Evolutionary conservation across 2,113 vertebrate species (phyloP).

Genomic region (Myrmecophaga tridactyla): DNA sequence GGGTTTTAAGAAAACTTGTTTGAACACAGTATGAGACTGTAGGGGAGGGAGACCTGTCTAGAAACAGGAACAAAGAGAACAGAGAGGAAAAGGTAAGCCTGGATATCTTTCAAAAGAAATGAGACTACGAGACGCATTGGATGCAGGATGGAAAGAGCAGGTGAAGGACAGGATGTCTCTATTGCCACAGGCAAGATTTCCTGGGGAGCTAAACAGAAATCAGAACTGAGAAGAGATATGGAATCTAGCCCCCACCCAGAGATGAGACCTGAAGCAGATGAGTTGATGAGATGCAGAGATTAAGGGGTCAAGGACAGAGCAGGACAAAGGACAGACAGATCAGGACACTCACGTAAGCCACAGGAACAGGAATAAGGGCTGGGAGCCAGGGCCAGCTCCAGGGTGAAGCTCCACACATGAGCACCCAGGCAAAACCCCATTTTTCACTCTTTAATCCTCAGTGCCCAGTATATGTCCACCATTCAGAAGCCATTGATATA

Average conservation of each 20-base stretch:
- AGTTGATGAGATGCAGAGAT: background rate
- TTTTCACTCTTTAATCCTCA: too few relatives aligned
- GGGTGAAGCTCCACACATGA: background rate
- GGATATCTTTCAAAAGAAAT: background rate
- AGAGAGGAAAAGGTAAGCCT: background rate
- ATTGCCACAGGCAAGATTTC: background rate
- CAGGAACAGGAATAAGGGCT: too few relatives aligned
- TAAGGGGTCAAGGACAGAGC: background rate
- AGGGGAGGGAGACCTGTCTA: background rate
- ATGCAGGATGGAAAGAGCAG: background rate
- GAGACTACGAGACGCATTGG: background rate
- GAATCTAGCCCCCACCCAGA: background rate
- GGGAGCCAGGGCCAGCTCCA: background rate
- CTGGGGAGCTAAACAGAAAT: background rate
- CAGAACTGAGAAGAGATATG: background rate
- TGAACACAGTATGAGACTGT: constrained; percentile 15
- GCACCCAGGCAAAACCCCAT: background rate
- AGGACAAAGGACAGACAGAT: background rate
- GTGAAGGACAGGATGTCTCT: background rate
- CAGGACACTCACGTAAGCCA: background rate
- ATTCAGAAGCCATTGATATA: background rate
- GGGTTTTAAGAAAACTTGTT: constrained; percentile 49
- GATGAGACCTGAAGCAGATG: background rate
- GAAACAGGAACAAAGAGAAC: constrained; percentile 19
- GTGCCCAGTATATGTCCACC: background rate